Conservation (phyloP, 2,888 invertebrate species). For the Scaptomyza caliginosa region DNA sequence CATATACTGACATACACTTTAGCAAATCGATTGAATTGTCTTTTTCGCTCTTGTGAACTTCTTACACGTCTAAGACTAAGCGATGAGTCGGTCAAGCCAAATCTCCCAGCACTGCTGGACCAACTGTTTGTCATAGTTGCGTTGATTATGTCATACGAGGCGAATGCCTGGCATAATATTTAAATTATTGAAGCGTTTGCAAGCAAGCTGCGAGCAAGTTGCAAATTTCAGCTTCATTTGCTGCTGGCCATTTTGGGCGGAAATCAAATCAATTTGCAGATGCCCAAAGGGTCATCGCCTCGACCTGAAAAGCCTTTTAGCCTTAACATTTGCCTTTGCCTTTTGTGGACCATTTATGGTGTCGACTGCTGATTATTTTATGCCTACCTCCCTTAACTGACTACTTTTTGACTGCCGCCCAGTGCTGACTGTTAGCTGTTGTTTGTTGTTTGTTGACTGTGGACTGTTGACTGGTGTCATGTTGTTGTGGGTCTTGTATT, state of each 20-base stretch:
- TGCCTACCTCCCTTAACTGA: conserved; percentile 51
- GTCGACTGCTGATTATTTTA: conserved; percentile 69
- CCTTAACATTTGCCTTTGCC: conserved; percentile 72
- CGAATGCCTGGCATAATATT: conserved; percentile 33
- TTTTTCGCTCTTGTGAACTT: conserved; percentile 55
- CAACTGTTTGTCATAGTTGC: conserved; percentile 40
- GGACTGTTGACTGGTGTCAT: conserved; percentile 57
- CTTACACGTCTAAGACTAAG: conserved; percentile 50
- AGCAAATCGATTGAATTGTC: conserved; percentile 69
- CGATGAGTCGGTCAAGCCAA: conserved; percentile 24
- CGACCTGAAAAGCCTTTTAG: conserved; percentile 74
- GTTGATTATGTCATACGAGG: conserved; percentile 50
- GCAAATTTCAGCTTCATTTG: conserved; percentile 33
- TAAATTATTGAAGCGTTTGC: conserved; percentile 36
- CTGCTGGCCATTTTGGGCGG: conserved; percentile 5
- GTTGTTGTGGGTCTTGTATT: conserved; percentile 46
- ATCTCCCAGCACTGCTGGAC: background rate
- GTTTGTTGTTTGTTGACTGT: background rate
- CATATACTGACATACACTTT: conserved; percentile 2
- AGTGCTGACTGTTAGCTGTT: conserved; percentile 15
- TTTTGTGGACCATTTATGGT: conserved; percentile 52
- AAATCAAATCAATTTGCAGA: conserved; percentile 65
- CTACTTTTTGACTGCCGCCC: background rate
- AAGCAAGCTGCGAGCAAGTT: conserved; percentile 9
- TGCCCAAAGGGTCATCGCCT: conserved; percentile 25